A percentile compares a stretch with the other conserved stretches of the same genome.
These are phyloP conservation scores for Caracal caracal DNA, from an alignment of 2,113 vertebrate genomes.

Conservation along the genomic window DNA sequence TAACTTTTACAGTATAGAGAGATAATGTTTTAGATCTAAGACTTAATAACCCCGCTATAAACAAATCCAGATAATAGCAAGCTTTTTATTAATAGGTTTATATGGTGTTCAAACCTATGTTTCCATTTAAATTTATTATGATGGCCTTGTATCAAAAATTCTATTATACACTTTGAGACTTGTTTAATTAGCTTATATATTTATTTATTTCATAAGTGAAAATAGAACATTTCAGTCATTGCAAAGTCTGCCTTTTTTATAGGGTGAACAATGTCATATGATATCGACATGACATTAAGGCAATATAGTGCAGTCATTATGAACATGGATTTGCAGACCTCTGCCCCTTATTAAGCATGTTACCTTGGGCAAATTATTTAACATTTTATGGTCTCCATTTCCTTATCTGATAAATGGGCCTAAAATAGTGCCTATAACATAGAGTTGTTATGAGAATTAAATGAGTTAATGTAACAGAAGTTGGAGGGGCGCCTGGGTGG, in stretches of 20 bases:
- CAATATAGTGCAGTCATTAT: background rate
- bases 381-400: constrained; percentile 6
- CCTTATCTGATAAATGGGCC: background rate
- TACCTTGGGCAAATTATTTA: background rate
- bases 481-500: too few relatives aligned
- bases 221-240: constrained; percentile 65
- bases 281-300: background rate
- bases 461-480: background rate
- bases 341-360: constrained; percentile 1
- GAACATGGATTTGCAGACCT: constrained; percentile 8
- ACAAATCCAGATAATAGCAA: constrained; percentile 21
- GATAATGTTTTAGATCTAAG: constrained; percentile 28
- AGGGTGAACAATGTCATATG: constrained; percentile 14
- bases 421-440: background rate
- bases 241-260: constrained; percentile 27
- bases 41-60: background rate
- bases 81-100: background rate
- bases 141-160: background rate
- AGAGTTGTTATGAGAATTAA: background rate
- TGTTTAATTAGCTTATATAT: constrained; percentile 41
- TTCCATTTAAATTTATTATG: constrained; percentile 47
- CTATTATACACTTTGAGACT: constrained; percentile 20
- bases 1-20: constrained; percentile 25
- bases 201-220: constrained; percentile 41
- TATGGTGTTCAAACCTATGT: background rate